A percentile compares a stretch with the other conserved stretches of the same genome.
Evolutionary conservation across 2,888 invertebrate species (phyloP).

Genomic region (Eupsilia transversa): DNA sequence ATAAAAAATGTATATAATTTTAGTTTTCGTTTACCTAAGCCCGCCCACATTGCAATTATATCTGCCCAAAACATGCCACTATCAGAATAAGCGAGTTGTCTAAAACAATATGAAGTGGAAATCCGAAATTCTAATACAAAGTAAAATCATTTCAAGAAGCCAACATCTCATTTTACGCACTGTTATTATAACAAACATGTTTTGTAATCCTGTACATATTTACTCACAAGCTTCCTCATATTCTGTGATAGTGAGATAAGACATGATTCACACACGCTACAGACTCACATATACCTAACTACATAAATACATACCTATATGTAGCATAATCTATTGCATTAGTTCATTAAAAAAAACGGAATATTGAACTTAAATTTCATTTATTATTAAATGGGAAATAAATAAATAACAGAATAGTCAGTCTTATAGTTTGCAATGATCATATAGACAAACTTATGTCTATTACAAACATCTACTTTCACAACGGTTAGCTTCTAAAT

Average conservation of each 20-base stretch:
- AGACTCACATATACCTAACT: neutral
- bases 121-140: constrained; percentile 13
- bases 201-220: constrained; percentile 47
- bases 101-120: neutral
- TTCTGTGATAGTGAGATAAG: constrained; percentile 53
- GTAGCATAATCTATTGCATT: neutral
- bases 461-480: neutral
- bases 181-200: constrained; percentile 48
- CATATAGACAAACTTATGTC: neutral
- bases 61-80: neutral
- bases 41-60: neutral
- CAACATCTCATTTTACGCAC: constrained; percentile 30
- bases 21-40: neutral
- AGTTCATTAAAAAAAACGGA: neutral
- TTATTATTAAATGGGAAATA: neutral
- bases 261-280: constrained; percentile 42
- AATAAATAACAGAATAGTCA: constrained; percentile 7
- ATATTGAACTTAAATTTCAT: neutral
- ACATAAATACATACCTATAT: neutral
- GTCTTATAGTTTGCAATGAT: neutral
- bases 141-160: constrained; percentile 28
- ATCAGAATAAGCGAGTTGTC: neutral
- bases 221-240: constrained; percentile 47
- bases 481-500: neutral
- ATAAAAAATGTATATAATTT: neutral